Evolutionary conservation across 2,113 vertebrate species (phyloP), one percentile per base, ranked within the genome.

Genomic region (Silurus asotus): DNA sequence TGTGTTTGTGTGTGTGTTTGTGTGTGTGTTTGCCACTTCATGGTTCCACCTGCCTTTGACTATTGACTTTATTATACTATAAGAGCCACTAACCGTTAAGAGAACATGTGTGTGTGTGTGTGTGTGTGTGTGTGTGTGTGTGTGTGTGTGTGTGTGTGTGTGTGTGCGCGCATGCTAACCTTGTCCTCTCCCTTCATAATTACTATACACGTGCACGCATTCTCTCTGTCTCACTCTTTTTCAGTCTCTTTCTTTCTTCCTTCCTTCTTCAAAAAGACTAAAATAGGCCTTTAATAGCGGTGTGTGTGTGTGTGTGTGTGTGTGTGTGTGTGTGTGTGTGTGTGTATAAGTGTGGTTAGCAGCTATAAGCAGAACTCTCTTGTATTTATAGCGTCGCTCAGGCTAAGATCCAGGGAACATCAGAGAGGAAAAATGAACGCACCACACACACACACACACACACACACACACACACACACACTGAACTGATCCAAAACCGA

Each of bases 221-320:
- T 80, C 82, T 8, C 87, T 88, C 90, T 76, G 81, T 87, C 78
- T 55, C 37, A 67, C 49, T 45, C 45, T 28, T 84, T 78, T 55
- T 89, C 70, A 87, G 80, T 58, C 67, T 85, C 67, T 48, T 0
- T 15, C 37, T 48, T 0, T 15, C 37, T 48, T 86, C 58, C 61
- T 86, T 70, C 69, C 90, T 82, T 89, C 93, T 94, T 95, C 93
- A 95, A 95, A 95, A 92, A 84, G 53, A 81, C 85, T 87, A 93
- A 94, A 95, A 95, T 95, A 95, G 94, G 70, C 89, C 88, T 93
- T 93, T 95, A 95, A 95, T 95, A 93, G 94, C 91, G 93, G 94
- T 92, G 86, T 89, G 93, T 64, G 70, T 64, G 94, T 92, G 90
- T 83, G 85, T 90, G 93, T 79, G 94, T 92, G 92, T 92, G 91